Conservation (phyloP, 2,888 invertebrate genomes). For the Dicyrtoma fusca region DNA sequence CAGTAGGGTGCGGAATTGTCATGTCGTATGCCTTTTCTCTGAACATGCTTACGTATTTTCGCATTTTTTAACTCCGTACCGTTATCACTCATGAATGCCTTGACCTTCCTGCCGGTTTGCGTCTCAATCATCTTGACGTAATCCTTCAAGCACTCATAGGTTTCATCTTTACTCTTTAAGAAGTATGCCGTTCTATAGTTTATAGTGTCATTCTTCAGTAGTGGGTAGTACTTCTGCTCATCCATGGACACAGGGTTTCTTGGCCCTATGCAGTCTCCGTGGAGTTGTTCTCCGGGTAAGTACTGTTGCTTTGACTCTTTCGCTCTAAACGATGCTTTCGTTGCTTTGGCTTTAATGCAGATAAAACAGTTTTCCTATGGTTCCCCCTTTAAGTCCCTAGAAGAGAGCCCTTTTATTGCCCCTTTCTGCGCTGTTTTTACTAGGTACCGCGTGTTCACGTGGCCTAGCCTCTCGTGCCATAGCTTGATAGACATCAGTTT, state of each 20-base stretch:
- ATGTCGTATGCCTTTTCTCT: conserved; percentile 51
- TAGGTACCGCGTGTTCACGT: no score
- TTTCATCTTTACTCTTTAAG: background rate
- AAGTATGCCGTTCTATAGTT: background rate
- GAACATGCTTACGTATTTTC: conserved; percentile 43
- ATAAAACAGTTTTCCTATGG: no score
- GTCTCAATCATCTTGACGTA: background rate
- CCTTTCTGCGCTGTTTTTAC: no score
- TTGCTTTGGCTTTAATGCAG: no score
- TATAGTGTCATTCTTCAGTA: conserved; percentile 11
- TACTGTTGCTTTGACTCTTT: no score
- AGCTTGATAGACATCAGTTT: no score
- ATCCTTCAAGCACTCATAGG: background rate
- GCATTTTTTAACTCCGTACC: conserved; percentile 50
- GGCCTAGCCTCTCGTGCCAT: no score
- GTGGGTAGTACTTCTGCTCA: no score
- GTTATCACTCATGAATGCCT: conserved; percentile 53
- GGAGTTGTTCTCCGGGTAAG: conserved; percentile 8
- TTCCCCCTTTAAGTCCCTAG: no score
- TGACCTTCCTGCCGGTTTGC: conserved; percentile 18
- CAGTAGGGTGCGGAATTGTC: conserved; percentile 51
- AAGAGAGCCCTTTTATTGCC: no score
- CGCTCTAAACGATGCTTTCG: no score
- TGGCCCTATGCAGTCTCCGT: conserved; percentile 3
- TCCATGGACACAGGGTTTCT: conserved; percentile 15